Percentiles rank a stretch among this genome's conserved stretches.
Conservation (phyloP, 2,113 vertebrate species). For the Pampusana beccarii region DNA sequence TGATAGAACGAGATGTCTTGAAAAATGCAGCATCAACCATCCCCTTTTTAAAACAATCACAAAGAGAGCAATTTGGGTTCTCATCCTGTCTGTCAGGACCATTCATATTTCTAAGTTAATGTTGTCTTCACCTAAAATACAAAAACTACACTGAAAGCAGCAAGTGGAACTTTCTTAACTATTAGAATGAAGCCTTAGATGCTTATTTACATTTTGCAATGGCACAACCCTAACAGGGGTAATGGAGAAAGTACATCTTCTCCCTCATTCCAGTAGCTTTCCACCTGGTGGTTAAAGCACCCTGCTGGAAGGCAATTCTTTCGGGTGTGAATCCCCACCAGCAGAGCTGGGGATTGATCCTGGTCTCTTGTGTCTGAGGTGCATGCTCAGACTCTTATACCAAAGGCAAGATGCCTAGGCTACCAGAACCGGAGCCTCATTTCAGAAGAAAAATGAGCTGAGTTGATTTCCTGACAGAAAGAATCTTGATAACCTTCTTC, state of each 20-base stretch:
- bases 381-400: background rate
- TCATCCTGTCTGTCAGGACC: background rate
- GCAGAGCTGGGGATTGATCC: background rate
- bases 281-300: background rate
- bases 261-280: background rate
- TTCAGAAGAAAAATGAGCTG: background rate
- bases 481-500: background rate
- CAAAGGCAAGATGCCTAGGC: background rate
- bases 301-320: background rate
- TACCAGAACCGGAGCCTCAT: background rate
- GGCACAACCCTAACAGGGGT: background rate
- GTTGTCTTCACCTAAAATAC: background rate
- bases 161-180: background rate
- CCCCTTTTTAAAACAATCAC: background rate
- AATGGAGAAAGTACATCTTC: background rate
- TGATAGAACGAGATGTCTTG: background rate
- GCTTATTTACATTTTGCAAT: background rate
- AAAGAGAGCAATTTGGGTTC: background rate
- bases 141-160: background rate
- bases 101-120: background rate
- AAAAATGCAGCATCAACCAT: background rate
- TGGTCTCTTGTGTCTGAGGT: rapidly evolving
- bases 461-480: background rate
- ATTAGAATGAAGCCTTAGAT: background rate
- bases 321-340: background rate